A percentile compares a stretch with the other conserved stretches of the same genome.
Evolutionary conservation across 2,113 vertebrate species (phyloP).

Genomic region (Oophaga pumilio): DNA sequence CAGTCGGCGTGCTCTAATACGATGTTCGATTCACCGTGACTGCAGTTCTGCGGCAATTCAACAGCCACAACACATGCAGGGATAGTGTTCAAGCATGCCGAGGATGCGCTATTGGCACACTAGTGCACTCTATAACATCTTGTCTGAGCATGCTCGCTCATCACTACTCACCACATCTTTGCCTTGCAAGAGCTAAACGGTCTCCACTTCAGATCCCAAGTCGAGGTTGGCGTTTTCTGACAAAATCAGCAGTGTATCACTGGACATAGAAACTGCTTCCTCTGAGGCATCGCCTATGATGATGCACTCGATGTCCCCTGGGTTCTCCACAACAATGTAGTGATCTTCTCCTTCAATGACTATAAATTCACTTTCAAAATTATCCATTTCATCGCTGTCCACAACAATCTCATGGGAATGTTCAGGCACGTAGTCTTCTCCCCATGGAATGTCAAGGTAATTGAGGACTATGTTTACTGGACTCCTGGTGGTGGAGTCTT

Average conservation of each 20-base stretch:
- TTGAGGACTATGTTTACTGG: conserved; percentile 67
- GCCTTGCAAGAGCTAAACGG: not conserved
- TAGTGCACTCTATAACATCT: no score
- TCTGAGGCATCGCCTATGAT: not conserved
- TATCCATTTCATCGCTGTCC: not conserved
- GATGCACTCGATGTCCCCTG: not conserved
- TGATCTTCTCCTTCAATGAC: conserved; percentile 11
- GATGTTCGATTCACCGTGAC: no score
- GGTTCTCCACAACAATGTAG: not conserved
- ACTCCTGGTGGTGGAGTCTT: conserved; percentile 71
- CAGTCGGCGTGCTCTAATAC: no score
- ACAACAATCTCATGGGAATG: not conserved
- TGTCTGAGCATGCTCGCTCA: no score
- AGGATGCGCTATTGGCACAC: no score
- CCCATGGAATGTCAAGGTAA: conserved; percentile 72
- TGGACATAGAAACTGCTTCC: not conserved
- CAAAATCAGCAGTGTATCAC: not conserved
- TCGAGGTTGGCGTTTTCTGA: not conserved
- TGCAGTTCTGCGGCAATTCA: no score
- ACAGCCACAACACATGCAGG: no score
- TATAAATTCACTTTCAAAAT: not conserved
- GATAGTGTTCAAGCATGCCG: no score
- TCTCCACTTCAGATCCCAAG: not conserved
- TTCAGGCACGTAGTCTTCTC: conserved; percentile 28
- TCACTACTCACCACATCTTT: not conserved